Evolutionary conservation across 2,797 vertebrate genomes (phyloP), one percentile per base, ranked within the genome.

Genomic region (Lacerta viridis): DNA sequence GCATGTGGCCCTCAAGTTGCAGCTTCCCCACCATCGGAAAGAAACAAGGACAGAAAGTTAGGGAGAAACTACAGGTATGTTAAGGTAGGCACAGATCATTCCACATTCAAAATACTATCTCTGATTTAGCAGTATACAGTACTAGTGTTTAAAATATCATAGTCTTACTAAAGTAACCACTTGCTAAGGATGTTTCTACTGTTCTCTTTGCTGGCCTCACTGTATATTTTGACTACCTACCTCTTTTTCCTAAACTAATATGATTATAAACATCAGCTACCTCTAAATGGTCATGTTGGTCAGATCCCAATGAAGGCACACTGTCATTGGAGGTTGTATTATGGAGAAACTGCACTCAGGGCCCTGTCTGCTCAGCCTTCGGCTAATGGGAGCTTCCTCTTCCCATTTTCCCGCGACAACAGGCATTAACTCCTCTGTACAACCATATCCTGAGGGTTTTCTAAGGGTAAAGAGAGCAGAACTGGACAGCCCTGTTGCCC

Each of bases 241-340:
- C 23, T 79, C 25, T 46, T 76, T 85, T 71, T 25, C 25, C 66
- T 87, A 8, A 80, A 59, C 46, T 86, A 80, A 87, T 74, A 39
- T 23, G 17, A 59, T 61, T 11, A 61, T 72, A 18, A 87, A 59
- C 18, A 59, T 87, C 50, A 85, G 43, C 8, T 75, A 43, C 18
- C 17, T 85, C 76, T 66, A 85, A 66, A 77, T 77, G 5, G 8
- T 36, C 41, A 23, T 68, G 76, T 13, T 50, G 27, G 7, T 36
- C 18, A 7, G 66, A 17, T 13, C 1, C 18, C 59, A 33, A 5
- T 69, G 25, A 86, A 78, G 27, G 18, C 20, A 78, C 64, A 33
- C 20, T 33, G 76, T 46, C 39, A 25, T 68, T 3, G 23, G 41
- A 25, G 33, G n/a, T 17, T 36, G 5, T 79, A 18, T 71, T 86